A percentile compares a stretch with the other conserved stretches of the same genome.
phyloP scores from a whole-genome alignment of 2,113 vertebrate genomes.

The Larimichthys crocea region DNA sequence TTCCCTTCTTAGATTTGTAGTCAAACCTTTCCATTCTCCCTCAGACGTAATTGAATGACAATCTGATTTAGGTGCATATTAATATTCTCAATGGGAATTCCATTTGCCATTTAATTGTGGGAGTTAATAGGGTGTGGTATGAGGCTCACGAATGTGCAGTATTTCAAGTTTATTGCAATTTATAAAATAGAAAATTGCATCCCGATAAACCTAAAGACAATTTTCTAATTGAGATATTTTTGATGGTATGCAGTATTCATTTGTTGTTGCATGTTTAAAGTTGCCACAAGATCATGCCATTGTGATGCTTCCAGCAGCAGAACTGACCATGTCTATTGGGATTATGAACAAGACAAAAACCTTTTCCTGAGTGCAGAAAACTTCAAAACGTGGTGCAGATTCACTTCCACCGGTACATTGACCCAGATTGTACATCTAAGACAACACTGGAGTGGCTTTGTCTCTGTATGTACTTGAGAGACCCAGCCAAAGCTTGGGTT shows the following conservation, averaged over 20 bases:
- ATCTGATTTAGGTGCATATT: slow-evolving; percentile 66
- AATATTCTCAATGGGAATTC: slow-evolving; percentile 60
- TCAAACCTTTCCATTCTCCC: slow-evolving; percentile 41
- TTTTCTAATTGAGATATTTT: slow-evolving; percentile 20
- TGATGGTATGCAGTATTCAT: neutral
- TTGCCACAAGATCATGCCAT: neutral
- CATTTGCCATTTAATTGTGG: slow-evolving; percentile 65
- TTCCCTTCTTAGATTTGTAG: slow-evolving; percentile 49
- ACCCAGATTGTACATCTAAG: slow-evolving; percentile 20
- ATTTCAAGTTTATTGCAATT: slow-evolving; percentile 48
- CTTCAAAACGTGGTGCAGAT: neutral
- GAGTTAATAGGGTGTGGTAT: slow-evolving; percentile 63
- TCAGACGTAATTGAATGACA: slow-evolving; percentile 61
- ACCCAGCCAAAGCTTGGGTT: slow-evolving; percentile 40
- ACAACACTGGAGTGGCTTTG: slow-evolving; percentile 44
- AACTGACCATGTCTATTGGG: neutral
- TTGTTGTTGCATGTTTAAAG: neutral
- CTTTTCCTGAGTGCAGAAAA: slow-evolving; percentile 10
- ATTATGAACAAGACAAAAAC: neutral
- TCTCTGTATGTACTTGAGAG: slow-evolving; percentile 46
- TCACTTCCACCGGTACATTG: slow-evolving; percentile 31
- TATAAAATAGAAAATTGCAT: slow-evolving; percentile 31
- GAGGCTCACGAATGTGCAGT: slow-evolving; percentile 23
- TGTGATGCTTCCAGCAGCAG: neutral
- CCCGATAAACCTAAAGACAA: slow-evolving; percentile 14